Evolutionary conservation across 2,113 vertebrate species (phyloP).

Genomic region (Podilymbus podiceps): DNA sequence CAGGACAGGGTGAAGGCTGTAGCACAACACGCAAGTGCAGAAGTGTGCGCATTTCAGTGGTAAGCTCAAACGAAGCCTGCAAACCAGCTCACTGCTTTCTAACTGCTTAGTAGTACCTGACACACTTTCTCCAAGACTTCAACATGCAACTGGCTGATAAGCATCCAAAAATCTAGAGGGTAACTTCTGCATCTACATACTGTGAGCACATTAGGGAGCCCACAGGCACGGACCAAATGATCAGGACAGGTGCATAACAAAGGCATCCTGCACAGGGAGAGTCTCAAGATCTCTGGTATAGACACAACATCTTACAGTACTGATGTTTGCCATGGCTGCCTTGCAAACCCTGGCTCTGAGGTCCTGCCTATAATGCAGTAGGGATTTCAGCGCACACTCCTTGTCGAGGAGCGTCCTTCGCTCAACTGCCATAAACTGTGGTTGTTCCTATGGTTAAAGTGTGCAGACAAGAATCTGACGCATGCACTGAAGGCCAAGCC

Average conservation of each 20-base stretch:
- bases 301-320: not conserved
- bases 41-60: not conserved
- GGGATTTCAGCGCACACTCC: not conserved
- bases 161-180: not conserved
- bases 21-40: accelerated
- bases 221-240: not conserved
- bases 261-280: not conserved
- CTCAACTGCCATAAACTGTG: not conserved
- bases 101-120: not conserved
- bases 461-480: not conserved
- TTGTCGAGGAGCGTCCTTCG: not conserved
- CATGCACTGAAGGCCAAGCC: not conserved
- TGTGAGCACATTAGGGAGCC: accelerated
- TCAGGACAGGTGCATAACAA: too few species aligned
- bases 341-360: not conserved
- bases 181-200: not conserved
- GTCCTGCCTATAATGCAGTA: accelerated
- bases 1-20: not conserved
- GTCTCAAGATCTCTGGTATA: not conserved
- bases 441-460: not conserved
- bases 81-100: not conserved
- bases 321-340: not conserved
- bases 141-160: not conserved
- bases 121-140: not conserved
- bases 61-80: not conserved